These are phyloP conservation scores for Montifringilla adamsi DNA, from an alignment of 2,113 vertebrate species.

Conservation along the genomic window DNA sequence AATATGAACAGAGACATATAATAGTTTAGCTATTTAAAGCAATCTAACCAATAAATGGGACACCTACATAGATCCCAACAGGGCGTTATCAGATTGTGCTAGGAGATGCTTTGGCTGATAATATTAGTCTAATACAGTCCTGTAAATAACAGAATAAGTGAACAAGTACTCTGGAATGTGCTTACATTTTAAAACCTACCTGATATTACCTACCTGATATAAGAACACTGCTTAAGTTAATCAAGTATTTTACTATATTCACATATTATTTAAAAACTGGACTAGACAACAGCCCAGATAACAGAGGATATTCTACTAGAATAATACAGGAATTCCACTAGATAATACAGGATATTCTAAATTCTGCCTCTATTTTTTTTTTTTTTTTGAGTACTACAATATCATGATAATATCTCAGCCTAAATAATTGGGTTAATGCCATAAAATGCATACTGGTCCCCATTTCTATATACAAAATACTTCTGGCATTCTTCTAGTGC, in stretches of 20 bases:
- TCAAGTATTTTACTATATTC: background rate
- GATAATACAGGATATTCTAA: background rate
- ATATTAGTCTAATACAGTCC: background rate
- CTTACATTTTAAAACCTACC: background rate
- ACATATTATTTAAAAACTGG: background rate
- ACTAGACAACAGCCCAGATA: background rate
- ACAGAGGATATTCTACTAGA: background rate
- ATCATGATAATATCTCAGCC: background rate
- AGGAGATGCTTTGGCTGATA: background rate
- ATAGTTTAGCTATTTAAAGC: background rate
- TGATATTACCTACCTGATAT: background rate
- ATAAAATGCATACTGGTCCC: background rate
- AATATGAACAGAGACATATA: background rate
- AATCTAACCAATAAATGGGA: background rate
- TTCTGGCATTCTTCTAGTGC: background rate
- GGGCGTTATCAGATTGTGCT: background rate
- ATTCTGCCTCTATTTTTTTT: background rate
- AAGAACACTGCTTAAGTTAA: background rate
- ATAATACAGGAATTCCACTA: background rate
- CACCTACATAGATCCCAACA: background rate
- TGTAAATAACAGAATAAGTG: background rate
- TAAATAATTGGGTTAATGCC: background rate
- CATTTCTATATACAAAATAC: background rate
- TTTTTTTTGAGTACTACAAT: background rate
- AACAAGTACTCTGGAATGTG: background rate